A percentile compares a stretch with the other conserved stretches of the same genome.
Evolutionary conservation across 2,113 vertebrate genomes (phyloP).

Genomic region (Antechinus flavipes): DNA sequence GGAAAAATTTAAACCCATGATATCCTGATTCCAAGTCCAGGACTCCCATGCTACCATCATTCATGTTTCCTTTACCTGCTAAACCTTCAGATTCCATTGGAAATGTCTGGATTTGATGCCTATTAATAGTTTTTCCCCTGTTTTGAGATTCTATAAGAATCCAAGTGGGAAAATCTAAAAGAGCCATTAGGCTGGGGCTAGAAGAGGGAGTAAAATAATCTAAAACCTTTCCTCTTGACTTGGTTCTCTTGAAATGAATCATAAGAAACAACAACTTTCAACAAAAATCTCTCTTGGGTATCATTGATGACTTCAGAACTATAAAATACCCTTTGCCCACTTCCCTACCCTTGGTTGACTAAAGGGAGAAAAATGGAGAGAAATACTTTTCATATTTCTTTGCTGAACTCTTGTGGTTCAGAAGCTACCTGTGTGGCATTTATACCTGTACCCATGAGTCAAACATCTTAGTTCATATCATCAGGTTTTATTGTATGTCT

Average conservation of each 20-base stretch:
- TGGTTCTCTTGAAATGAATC: neutral
- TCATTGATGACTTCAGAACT: neutral
- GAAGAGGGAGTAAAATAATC: neutral
- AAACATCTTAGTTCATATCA: slow-evolving; percentile 38
- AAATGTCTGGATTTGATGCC: neutral
- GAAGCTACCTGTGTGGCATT: slow-evolving; percentile 10
- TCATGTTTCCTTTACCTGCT: neutral
- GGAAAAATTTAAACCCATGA: neutral
- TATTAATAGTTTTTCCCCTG: neutral
- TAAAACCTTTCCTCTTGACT: neutral
- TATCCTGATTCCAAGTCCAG: neutral
- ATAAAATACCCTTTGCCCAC: slow-evolving; percentile 6
- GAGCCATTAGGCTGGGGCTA: neutral
- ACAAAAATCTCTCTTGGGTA: neutral
- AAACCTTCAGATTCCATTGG: neutral
- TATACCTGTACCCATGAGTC: neutral
- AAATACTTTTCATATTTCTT: neutral
- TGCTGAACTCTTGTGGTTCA: slow-evolving; percentile 28
- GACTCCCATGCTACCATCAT: neutral
- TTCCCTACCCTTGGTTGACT: neutral
- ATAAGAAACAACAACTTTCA: neutral
- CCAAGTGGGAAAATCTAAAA: neutral
- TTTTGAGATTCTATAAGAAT: neutral
- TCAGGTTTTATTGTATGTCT: slow-evolving; percentile 42
- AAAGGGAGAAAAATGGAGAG: slow-evolving; percentile 29